Evolutionary conservation across 2,113 vertebrate species (phyloP), one percentile per base, ranked within the genome.

Genomic region (Toxotes jaculatrix): DNA sequence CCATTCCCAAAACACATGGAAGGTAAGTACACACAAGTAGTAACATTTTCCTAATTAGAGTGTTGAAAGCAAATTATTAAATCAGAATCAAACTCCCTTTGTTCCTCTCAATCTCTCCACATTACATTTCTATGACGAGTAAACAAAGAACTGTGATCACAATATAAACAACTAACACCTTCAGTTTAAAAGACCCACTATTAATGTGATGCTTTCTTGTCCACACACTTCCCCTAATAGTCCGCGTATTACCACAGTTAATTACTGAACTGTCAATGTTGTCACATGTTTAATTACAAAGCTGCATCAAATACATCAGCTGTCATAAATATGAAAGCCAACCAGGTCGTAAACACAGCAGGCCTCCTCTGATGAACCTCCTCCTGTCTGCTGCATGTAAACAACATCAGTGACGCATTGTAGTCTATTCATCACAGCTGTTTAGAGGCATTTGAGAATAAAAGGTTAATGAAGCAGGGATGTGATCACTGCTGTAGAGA

Each of bases 1-100:
- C 81, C 92, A 89, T 76, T 76, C 85, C 45, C 56, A 86, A 74
- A 87, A 86, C 43, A 21, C 63, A 75, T 89, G 89, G 82, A 93
- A 95, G 96, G 96, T 97, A 96, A 21, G 91, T 59, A 0, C 49
- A 69, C 21, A 53, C n/a, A 21, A n/a, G 17, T 1, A 12, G 31
- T 51, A 8, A 45, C 7, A 60, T 23, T 34, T 5, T 31, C 21
- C 1, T 40, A 6, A 45, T 8, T 2, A 56, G 4, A 81, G 7
- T 32, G 21, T 63, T 12, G 38, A 63, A 13, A n/a, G 19, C 1
- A 13, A 56, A 56, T 56, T 4, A 27, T 17, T 66, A 12, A 71
- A 23, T 55, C 5, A 49, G 45, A 59, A 10, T 53, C 9, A 43
- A 36, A 61, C 51, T n/a, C 8, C 47, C 53, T 59, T 83, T 85